A percentile compares a stretch with the other conserved stretches of the same genome.
These are phyloP conservation scores for Malacoctenus gilli DNA, from an alignment of 2,797 vertebrate species.

Conservation along the genomic window DNA sequence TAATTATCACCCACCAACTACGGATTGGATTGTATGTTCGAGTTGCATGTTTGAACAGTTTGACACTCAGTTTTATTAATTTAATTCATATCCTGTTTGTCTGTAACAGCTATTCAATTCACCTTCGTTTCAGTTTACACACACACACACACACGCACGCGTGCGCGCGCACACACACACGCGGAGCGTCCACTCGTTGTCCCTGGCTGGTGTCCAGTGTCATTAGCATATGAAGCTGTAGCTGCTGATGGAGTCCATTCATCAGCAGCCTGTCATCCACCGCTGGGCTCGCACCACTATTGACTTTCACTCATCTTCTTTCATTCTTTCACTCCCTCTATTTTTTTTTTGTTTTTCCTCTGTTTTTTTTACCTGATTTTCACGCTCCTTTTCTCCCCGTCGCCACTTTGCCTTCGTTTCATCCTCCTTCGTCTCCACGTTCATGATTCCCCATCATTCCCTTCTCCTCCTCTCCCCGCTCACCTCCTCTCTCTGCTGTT, in stretches of 20 bases:
- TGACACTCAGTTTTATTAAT: too few relatives aligned
- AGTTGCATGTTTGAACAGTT: too few relatives aligned
- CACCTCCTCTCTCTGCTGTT: neutral
- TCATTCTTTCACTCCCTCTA: neutral
- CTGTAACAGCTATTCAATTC: too few relatives aligned
- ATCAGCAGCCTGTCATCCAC: conserved; percentile 56
- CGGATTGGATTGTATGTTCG: too few relatives aligned
- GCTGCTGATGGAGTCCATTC: conserved; percentile 57
- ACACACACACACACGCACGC: conserved; percentile 7
- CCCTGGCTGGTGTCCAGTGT: conserved; percentile 47
- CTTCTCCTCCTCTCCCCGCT: neutral
- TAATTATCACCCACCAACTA: too few relatives aligned
- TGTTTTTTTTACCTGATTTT: neutral
- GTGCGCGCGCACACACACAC: conserved; percentile 10
- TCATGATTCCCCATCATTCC: neutral
- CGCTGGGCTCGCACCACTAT: conserved; percentile 20
- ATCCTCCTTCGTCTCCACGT: neutral
- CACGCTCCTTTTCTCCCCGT: neutral
- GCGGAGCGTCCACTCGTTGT: conserved; percentile 9
- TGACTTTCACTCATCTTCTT: conserved; percentile 39
- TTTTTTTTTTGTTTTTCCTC: neutral
- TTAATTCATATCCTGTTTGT: too few relatives aligned
- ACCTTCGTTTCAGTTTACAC: too few relatives aligned
- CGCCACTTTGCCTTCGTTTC: neutral
- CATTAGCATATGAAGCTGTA: conserved; percentile 58